phyloP scores from a whole-genome alignment of 2,113 vertebrate genomes.

The Syngnathus typhle region DNA sequence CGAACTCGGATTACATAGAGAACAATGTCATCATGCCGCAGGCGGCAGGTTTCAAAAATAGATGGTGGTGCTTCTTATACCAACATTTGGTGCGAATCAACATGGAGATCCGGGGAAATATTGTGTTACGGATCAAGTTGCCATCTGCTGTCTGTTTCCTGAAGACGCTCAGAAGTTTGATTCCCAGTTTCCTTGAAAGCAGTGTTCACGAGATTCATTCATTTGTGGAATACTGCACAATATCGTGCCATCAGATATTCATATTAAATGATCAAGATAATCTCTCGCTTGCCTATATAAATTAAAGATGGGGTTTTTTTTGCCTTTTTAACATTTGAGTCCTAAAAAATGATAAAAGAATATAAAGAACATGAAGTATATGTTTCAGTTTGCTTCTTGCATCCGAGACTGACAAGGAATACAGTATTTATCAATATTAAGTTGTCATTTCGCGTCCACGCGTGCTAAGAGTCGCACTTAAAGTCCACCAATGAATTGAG shows the following conservation, averaged over 20 bases:
- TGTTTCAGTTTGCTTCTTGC: too few relatives aligned
- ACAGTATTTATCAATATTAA: neutral
- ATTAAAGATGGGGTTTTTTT: neutral
- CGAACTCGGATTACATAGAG: slow-evolving; percentile 41
- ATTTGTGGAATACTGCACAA: neutral
- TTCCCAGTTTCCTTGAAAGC: neutral
- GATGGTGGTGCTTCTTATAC: slow-evolving; percentile 10
- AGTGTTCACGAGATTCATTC: neutral
- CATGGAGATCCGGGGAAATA: slow-evolving; percentile 17
- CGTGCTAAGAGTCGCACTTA: slow-evolving; percentile 22
- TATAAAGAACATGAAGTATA: too few relatives aligned
- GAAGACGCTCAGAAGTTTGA: slow-evolving; percentile 6
- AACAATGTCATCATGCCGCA: slow-evolving; percentile 46
- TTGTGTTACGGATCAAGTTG: slow-evolving; percentile 27
- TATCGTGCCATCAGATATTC: neutral
- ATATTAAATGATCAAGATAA: neutral
- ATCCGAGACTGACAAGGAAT: too few relatives aligned
- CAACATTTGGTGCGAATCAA: slow-evolving; percentile 44
- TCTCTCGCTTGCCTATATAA: neutral
- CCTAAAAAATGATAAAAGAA: too few relatives aligned
- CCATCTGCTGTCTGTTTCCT: slow-evolving; percentile 37
- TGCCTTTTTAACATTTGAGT: neutral
- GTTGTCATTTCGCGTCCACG: too few relatives aligned
- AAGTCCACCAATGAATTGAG: slow-evolving; percentile 45
- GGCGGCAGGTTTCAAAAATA: slow-evolving; percentile 46